Conservation (phyloP, 1,140 invertebrate genomes). For the Drosophila trapezifrons region DNA sequence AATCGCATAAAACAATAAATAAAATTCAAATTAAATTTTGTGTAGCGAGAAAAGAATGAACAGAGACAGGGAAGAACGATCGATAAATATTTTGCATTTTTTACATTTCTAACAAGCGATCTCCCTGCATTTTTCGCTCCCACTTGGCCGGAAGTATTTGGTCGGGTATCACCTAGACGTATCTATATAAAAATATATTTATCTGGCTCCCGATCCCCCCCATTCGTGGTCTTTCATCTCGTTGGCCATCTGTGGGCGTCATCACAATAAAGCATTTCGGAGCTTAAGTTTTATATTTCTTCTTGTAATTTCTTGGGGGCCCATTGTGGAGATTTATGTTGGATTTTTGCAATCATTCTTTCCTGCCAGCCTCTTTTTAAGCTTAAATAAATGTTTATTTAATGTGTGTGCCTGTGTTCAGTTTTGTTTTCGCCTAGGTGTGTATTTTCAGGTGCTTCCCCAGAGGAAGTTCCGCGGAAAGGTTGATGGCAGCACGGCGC, state of each 20-base stretch:
- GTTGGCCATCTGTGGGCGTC: conserved; percentile 67
- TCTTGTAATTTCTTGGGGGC: conserved; percentile 49
- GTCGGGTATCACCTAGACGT: conserved; percentile 63
- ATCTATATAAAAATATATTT: conserved; percentile 42
- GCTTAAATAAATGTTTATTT: conserved; percentile 77
- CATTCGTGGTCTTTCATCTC: conserved; percentile 49
- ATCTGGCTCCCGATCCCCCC: not conserved
- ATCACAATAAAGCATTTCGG: conserved; percentile 72
- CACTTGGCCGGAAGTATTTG: conserved; percentile 63
- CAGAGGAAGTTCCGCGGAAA: conserved; percentile 56
- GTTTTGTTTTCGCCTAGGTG: conserved; percentile 18
- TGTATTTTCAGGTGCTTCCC: conserved; percentile 63
- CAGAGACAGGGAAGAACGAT: conserved; percentile 2
- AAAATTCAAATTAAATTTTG: conserved; percentile 73
- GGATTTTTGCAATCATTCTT: conserved; percentile 80
- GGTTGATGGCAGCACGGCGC: conserved; percentile 15
- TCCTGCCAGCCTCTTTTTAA: conserved; percentile 24
- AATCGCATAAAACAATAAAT: conserved; percentile 73
- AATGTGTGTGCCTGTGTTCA: conserved; percentile 42
- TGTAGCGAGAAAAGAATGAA: conserved; percentile 40
- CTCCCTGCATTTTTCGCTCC: not conserved
- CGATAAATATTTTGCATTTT: conserved; percentile 61
- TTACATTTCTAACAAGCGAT: conserved; percentile 38
- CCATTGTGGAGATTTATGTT: conserved; percentile 70
- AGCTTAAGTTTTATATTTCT: conserved; percentile 64